Conservation (phyloP, 92 coral and sea anemone genomes). For the Zoanthus gigantus region DNA sequence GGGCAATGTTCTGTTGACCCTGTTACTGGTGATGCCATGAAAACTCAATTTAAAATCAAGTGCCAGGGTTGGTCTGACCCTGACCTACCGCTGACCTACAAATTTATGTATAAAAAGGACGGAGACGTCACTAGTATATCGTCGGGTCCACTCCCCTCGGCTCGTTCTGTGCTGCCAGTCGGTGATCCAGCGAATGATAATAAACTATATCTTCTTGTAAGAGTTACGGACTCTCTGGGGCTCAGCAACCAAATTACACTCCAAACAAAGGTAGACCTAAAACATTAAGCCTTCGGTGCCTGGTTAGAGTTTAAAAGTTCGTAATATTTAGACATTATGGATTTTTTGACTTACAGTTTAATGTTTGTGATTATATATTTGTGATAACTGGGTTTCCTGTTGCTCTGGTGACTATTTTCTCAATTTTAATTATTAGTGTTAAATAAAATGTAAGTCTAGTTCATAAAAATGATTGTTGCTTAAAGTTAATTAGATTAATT, state of each 20-base stretch:
- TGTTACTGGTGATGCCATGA: slow-evolving; percentile 32
- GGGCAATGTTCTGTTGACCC: slow-evolving; percentile 41
- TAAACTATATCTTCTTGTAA: slow-evolving; percentile 33
- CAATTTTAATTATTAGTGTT: no score
- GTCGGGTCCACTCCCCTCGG: slow-evolving; percentile 13
- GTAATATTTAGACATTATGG: no score
- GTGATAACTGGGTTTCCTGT: no score
- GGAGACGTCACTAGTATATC: slow-evolving; percentile 25
- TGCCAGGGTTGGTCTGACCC: slow-evolving; percentile 40
- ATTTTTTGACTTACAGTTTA: no score
- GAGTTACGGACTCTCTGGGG: slow-evolving; percentile 27
- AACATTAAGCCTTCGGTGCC: neutral
- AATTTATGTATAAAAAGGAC: slow-evolving; percentile 32
- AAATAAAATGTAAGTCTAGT: no score
- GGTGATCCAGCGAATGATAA: slow-evolving; percentile 15
- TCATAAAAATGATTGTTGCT: no score
- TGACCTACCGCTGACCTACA: slow-evolving; percentile 31
- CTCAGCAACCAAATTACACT: slow-evolving; percentile 1
- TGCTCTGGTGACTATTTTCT: no score
- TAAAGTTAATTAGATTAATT: no score
- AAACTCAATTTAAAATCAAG: slow-evolving; percentile 23
- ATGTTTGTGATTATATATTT: no score
- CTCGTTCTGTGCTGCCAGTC: slow-evolving; percentile 27
- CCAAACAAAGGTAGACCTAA: slow-evolving; percentile 10
- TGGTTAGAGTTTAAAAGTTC: no score